phyloP scores from a whole-genome alignment of 2,888 invertebrate species.

The Odontothrips loti region DNA sequence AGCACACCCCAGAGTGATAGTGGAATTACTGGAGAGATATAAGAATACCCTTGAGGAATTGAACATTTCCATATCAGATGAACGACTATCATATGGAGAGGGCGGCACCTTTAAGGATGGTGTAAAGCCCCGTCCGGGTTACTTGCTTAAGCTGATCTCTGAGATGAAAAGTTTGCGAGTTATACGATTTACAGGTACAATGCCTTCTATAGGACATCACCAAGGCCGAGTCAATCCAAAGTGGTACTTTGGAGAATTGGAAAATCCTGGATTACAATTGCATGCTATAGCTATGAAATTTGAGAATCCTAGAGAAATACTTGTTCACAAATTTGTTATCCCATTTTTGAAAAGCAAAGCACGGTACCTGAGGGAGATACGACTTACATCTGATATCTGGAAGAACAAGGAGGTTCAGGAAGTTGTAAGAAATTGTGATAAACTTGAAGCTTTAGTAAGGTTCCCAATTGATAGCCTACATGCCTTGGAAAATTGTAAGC shows the following conservation, averaged over 20 bases:
- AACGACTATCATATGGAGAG: background rate
- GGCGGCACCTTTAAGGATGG: constrained; percentile 5
- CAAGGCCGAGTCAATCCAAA: constrained; percentile 3
- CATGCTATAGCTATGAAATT: background rate
- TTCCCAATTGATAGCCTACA: constrained; percentile 14
- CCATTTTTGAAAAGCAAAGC: background rate
- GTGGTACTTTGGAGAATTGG: constrained; percentile 10
- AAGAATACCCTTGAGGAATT: background rate
- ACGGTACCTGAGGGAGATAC: background rate
- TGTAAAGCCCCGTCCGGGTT: background rate
- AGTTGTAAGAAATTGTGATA: background rate
- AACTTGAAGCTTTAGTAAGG: background rate
- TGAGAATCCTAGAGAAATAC: constrained; percentile 11
- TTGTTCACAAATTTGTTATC: background rate
- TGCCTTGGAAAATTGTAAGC: background rate
- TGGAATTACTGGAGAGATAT: background rate
- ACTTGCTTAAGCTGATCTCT: background rate
- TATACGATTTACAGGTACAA: background rate
- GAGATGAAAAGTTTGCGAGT: constrained; percentile 12
- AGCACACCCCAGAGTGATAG: background rate
- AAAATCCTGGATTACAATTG: background rate
- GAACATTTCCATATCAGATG: constrained; percentile 7
- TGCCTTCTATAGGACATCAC: background rate
- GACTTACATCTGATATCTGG: background rate
- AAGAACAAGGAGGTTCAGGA: background rate